A percentile compares a stretch with the other conserved stretches of the same genome.
phyloP scores from a whole-genome alignment of 2,888 invertebrate genomes.

The Orthonevra nobilis region DNA sequence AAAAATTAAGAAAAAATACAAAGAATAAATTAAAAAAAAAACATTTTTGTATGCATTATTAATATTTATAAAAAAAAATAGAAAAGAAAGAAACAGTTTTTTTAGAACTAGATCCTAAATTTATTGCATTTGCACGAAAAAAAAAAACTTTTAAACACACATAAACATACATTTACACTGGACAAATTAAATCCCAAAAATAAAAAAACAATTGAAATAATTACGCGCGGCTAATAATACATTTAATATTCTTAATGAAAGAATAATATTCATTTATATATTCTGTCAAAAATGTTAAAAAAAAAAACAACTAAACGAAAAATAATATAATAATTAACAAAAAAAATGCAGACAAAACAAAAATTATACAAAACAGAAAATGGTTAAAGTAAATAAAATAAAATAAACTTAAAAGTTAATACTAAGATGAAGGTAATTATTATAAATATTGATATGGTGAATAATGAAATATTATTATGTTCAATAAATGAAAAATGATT shows the following conservation, averaged over 20 bases:
- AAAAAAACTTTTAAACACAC: conserved; percentile 35
- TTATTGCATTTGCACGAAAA: conserved; percentile 69
- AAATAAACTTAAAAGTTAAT: conserved; percentile 62
- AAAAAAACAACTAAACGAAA: conserved; percentile 41
- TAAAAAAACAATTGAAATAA: conserved; percentile 30
- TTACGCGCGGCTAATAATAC: conserved; percentile 52
- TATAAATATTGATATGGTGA: conserved; percentile 70
- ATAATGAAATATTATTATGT: conserved; percentile 76
- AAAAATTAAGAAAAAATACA: conserved; percentile 38
- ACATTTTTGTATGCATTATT: conserved; percentile 68
- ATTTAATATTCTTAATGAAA: conserved; percentile 59
- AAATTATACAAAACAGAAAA: conserved; percentile 12
- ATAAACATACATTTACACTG: conserved; percentile 50
- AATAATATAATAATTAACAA: conserved; percentile 39
- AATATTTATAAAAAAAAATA: conserved; percentile 52
- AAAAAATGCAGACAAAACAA: conserved; percentile 3
- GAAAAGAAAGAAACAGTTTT: conserved; percentile 31
- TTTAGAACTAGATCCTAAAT: conserved; percentile 57
- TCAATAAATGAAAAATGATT: conserved; percentile 77
- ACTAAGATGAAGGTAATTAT: conserved; percentile 65
- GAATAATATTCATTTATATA: conserved; percentile 70
- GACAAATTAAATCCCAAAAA: conserved; percentile 24
- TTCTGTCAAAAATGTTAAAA: conserved; percentile 71
- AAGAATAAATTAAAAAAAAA: conserved; percentile 50
- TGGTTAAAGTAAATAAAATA: conserved; percentile 32